Evolutionary conservation across 2,888 invertebrate species (phyloP).

Genomic region (Eucriotettix oculatus): DNA sequence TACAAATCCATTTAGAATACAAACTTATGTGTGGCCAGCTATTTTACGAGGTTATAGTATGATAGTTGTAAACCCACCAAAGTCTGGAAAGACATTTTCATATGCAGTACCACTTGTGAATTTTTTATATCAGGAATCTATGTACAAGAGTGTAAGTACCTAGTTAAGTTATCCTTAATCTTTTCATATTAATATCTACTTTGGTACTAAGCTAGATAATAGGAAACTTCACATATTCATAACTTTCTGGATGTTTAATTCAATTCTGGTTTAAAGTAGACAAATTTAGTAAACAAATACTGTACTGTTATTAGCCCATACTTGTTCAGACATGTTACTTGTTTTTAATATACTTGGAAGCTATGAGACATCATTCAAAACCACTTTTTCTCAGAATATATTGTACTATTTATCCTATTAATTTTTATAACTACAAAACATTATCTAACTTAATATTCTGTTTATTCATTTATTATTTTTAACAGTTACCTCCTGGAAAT

Average conservation of each 20-base stretch:
- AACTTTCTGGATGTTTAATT: too few species aligned
- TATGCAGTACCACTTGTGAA: conserved; percentile 51
- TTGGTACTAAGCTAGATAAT: neutral
- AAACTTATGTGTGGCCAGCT: conserved; percentile 54
- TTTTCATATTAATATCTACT: neutral
- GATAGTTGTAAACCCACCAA: conserved; percentile 39
- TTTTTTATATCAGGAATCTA: conserved; percentile 22
- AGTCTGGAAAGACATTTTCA: conserved; percentile 52
- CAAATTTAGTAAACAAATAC: too few species aligned
- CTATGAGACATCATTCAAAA: too few species aligned
- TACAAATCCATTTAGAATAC: conserved; percentile 34
- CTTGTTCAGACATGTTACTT: too few species aligned
- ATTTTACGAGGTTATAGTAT: conserved; percentile 46
- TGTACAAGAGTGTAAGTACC: neutral
- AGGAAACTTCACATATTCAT: too few species aligned
- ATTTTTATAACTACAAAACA: too few species aligned
- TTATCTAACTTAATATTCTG: too few species aligned
- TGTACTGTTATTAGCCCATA: too few species aligned
- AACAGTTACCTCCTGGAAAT: conserved; percentile 19
- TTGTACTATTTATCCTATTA: too few species aligned
- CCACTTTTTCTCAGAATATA: too few species aligned
- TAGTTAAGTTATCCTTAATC: neutral
- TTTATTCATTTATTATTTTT: neutral
- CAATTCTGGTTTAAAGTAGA: too few species aligned
- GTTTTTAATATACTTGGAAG: too few species aligned